Conservation (phyloP, 2,113 vertebrate species). For the Litocranius walleri region DNA sequence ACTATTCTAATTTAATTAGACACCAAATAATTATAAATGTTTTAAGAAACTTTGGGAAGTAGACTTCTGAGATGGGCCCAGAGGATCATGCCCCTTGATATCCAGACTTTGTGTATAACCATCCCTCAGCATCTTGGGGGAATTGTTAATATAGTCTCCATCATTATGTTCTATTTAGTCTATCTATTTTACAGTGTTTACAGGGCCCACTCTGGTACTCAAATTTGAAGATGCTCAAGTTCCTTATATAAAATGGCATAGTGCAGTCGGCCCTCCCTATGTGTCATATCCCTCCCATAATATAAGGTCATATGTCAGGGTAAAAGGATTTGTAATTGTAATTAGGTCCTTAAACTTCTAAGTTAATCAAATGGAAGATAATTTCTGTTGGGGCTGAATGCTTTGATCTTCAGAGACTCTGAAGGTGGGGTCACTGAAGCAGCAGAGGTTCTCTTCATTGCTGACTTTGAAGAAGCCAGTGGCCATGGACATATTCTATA, state of each 20-base stretch:
- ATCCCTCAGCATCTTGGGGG: not conserved
- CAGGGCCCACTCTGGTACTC: rapidly evolving
- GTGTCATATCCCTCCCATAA: not conserved
- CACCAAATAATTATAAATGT: not conserved
- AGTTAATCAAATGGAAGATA: not conserved
- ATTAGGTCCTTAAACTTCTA: not conserved
- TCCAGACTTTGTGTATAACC: not conserved
- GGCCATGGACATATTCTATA: not conserved
- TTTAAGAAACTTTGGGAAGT: not conserved
- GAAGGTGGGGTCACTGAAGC: not conserved
- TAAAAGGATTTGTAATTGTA: not conserved
- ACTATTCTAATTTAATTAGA: not conserved
- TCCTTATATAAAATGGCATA: not conserved
- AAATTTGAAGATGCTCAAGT: not conserved
- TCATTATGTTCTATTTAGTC: no score
- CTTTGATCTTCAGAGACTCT: not conserved
- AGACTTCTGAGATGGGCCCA: not conserved
- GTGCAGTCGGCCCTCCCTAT: not conserved
- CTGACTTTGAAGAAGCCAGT: not conserved
- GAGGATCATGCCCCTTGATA: not conserved
- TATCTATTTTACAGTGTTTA: no score
- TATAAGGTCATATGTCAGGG: not conserved
- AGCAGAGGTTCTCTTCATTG: not conserved
- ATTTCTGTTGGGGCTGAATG: not conserved
- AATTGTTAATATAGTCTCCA: not conserved